Conservation (phyloP, 2,113 vertebrate genomes). For the Oreochromis niloticus region DNA sequence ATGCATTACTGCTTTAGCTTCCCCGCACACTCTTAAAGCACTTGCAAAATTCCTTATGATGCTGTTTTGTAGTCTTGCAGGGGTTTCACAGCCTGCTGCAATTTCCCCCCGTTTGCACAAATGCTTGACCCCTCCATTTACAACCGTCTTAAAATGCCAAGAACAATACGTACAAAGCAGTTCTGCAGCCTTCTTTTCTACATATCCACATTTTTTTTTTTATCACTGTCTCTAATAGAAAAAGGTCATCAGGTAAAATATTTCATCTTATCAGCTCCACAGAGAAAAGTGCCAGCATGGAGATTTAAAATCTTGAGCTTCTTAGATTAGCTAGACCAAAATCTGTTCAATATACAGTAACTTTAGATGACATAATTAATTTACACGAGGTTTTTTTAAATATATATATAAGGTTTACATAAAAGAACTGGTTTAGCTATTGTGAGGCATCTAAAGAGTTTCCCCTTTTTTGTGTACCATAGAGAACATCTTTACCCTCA, state of each 20-base stretch:
- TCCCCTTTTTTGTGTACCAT: not conserved
- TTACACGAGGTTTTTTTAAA: not conserved
- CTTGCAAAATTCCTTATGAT: not conserved
- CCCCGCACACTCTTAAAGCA: not conserved
- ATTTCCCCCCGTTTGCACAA: not conserved
- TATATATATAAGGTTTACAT: not conserved
- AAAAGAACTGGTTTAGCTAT: not conserved
- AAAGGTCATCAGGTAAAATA: not conserved
- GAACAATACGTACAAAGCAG: not conserved
- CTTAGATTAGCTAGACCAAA: not conserved
- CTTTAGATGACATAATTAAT: not conserved
- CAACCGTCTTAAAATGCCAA: not conserved
- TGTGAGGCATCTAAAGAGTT: not conserved
- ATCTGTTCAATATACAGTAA: not conserved
- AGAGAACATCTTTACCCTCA: constrained; percentile 52
- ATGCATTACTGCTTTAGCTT: not conserved
- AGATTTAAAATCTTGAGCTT: not conserved
- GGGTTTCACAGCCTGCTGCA: not conserved
- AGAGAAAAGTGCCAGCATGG: not conserved
- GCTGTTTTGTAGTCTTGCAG: not conserved
- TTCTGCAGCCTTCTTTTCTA: not conserved
- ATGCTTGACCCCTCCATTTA: not conserved
- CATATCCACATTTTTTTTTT: not conserved
- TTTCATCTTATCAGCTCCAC: not conserved
- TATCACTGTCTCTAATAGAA: not conserved